These are phyloP conservation scores for Myanophis thanlyinensis DNA, from an alignment of 2,113 vertebrate genomes.

Conservation along the genomic window DNA sequence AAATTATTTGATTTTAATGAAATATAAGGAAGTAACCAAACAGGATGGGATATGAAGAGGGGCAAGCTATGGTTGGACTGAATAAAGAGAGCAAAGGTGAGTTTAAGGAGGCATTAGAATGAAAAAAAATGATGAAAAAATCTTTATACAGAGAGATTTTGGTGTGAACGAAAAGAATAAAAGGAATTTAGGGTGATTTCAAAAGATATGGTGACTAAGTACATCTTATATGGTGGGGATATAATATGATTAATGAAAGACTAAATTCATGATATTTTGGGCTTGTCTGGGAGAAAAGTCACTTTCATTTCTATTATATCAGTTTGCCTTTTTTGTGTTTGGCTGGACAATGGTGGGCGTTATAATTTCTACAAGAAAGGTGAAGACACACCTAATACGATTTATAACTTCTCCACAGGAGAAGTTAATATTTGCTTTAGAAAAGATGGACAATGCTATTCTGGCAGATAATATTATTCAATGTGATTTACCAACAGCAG, in stretches of 20 bases:
- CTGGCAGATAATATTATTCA: background rate
- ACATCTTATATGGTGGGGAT: background rate
- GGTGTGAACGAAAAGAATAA: background rate
- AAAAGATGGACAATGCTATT: background rate
- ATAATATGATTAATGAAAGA: background rate
- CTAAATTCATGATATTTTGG: background rate
- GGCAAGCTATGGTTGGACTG: background rate
- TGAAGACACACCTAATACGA: background rate
- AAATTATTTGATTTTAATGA: background rate
- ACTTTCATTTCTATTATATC: background rate
- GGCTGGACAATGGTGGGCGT: background rate
- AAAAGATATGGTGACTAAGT: background rate
- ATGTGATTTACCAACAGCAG: slow-evolving; percentile 13
- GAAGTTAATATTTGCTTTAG: slow-evolving; percentile 16
- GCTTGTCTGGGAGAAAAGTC: background rate
- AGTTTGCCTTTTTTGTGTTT: background rate
- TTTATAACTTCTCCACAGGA: background rate
- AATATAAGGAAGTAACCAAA: background rate
- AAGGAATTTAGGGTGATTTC: background rate
- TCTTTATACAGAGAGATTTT: background rate
- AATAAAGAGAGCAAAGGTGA: background rate
- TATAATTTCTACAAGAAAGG: background rate
- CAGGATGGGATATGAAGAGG: background rate
- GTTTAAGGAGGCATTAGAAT: background rate
- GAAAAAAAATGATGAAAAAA: background rate